Evolutionary conservation across 2,113 vertebrate species (phyloP).

Genomic region (Campylomormyrus tamandua): DNA sequence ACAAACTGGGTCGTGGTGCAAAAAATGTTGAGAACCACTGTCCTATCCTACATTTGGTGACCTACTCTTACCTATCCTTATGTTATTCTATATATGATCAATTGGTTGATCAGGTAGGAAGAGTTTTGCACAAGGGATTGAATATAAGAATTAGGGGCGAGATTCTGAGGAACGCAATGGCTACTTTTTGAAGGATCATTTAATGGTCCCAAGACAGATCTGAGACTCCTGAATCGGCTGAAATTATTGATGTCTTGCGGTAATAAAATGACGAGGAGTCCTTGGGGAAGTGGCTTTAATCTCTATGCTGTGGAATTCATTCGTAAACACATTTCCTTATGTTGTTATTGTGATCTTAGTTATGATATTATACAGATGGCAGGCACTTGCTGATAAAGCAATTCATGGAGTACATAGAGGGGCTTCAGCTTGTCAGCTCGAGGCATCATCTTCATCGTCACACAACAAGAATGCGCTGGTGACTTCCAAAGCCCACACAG

Average conservation of each 20-base stretch:
- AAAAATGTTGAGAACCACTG: too few species aligned
- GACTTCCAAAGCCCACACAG: neutral
- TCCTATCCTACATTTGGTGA: neutral
- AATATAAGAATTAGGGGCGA: neutral
- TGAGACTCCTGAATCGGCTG: neutral
- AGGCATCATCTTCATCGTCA: neutral
- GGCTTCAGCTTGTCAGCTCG: neutral
- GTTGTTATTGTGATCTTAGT: conserved; percentile 5
- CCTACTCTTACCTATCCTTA: neutral
- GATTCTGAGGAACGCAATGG: neutral
- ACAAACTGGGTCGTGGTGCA: too few species aligned
- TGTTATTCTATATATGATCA: neutral
- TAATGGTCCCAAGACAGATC: neutral
- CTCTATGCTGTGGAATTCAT: neutral
- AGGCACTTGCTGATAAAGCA: conserved; percentile 1
- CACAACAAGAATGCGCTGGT: neutral
- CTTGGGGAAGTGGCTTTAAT: neutral
- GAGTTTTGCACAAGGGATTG: neutral
- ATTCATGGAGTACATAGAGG: neutral
- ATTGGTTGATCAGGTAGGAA: neutral
- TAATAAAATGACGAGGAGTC: neutral
- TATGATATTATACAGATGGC: conserved; percentile 8
- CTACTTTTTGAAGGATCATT: neutral
- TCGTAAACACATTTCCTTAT: neutral
- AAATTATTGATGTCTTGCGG: neutral